A percentile compares a stretch with the other conserved stretches of the same genome.
phyloP scores from a whole-genome alignment of 1,140 invertebrate genomes.

The Trachymyrmex cornetzi region DNA sequence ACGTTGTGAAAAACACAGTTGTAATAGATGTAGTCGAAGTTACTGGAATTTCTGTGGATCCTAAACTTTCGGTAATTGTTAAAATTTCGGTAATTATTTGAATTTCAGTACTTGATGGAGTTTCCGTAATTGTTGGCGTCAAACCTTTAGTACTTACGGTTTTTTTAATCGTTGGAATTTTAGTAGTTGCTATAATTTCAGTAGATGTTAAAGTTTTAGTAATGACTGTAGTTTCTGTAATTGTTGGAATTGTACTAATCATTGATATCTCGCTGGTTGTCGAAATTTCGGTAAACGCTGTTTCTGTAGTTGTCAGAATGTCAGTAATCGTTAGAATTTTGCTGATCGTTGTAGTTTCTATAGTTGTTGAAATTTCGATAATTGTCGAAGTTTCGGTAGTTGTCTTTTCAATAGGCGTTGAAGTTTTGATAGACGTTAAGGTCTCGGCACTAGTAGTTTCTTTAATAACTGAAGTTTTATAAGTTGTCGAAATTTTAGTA shows the following conservation, averaged over 20 bases:
- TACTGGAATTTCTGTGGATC: neutral
- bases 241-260: neutral
- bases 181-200: neutral
- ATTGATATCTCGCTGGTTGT: neutral
- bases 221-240: neutral
- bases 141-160: neutral
- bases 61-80: neutral
- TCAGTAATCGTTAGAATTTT: neutral
- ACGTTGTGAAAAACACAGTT: neutral
- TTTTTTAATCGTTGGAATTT: constrained; percentile 13
- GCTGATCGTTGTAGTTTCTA: neutral
- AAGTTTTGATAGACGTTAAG: neutral
- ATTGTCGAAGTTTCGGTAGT: neutral
- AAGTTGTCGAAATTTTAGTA: constrained; percentile 5
- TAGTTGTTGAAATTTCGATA: neutral
- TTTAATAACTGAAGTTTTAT: neutral
- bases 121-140: neutral
- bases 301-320: neutral
- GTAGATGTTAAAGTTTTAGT: neutral
- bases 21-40: neutral
- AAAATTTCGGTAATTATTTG: neutral
- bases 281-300: neutral
- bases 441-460: neutral
- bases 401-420: neutral
- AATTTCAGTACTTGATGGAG: neutral